Percentiles rank a stretch among this genome's conserved stretches.
Evolutionary conservation across 2,113 vertebrate species (phyloP).

Genomic region (Xiphias gladius): DNA sequence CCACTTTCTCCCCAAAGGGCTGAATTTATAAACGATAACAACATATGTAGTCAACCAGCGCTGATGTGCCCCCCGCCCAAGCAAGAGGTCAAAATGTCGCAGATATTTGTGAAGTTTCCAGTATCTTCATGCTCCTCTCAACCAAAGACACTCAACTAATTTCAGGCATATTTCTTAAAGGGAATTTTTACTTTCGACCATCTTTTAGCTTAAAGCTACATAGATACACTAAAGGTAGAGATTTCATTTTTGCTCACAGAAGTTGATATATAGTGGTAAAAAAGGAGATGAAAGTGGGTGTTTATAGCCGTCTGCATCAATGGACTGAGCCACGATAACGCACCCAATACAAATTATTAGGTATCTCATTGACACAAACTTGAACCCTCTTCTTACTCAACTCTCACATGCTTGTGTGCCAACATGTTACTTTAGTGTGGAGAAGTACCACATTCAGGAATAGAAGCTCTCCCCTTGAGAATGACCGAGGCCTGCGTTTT

Average conservation of each 20-base stretch:
- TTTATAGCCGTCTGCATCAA: too few species aligned
- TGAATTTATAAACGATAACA: background rate
- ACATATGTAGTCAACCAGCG: background rate
- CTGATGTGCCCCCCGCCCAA: background rate
- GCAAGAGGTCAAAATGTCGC: constrained; percentile 63
- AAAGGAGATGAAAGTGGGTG: background rate
- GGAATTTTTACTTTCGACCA: background rate
- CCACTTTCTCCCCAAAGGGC: background rate
- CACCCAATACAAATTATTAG: background rate
- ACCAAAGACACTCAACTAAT: background rate
- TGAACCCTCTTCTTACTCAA: too few species aligned
- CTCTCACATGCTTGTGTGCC: background rate
- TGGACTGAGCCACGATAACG: background rate
- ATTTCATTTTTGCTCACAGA: too few species aligned
- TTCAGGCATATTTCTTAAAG: background rate
- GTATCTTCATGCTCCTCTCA: constrained; percentile 30
- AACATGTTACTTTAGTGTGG: background rate
- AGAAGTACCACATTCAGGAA: background rate
- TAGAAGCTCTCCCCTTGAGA: background rate
- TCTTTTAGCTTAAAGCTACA: background rate
- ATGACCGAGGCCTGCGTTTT: too few species aligned
- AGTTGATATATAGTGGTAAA: too few species aligned
- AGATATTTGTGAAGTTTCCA: constrained; percentile 62
- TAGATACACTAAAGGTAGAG: too few species aligned
- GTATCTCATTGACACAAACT: background rate